These are phyloP conservation scores for Tetramorium alpestre DNA, from an alignment of 1,140 invertebrate species.

Conservation along the genomic window DNA sequence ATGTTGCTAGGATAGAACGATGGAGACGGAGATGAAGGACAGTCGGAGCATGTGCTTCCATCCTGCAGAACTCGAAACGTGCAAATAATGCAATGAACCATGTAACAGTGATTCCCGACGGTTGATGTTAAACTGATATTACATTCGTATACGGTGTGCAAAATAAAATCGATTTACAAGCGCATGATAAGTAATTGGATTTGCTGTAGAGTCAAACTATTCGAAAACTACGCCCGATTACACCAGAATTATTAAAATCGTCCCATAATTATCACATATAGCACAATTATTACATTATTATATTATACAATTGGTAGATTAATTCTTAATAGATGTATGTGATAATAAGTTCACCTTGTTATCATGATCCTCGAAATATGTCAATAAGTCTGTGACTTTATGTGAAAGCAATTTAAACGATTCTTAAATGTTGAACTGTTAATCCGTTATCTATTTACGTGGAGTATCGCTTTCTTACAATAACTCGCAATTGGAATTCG, in stretches of 20 bases:
- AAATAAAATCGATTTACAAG: neutral
- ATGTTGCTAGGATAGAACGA: conserved; percentile 2
- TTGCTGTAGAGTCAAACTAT: neutral
- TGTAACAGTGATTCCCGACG: neutral
- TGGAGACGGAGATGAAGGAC: neutral
- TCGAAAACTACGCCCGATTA: neutral
- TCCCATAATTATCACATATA: too few relatives aligned
- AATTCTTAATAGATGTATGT: neutral
- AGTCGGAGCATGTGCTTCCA: neutral
- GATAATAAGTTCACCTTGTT: neutral
- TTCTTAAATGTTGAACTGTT: neutral
- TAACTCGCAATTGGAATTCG: neutral
- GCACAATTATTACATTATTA: neutral
- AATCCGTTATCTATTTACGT: neutral
- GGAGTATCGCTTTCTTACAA: neutral
- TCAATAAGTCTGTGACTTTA: neutral
- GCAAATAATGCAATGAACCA: conserved; percentile 36
- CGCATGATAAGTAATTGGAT: neutral
- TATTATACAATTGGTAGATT: neutral
- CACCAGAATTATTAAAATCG: neutral
- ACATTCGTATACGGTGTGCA: neutral
- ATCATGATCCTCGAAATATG: neutral
- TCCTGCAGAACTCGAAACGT: conserved; percentile 20
- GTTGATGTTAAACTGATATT: conserved; percentile 4
- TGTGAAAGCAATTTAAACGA: neutral